A percentile compares a stretch with the other conserved stretches of the same genome.
Conservation (phyloP, 1,140 invertebrate genomes). For the Drosophila sucinea region DNA sequence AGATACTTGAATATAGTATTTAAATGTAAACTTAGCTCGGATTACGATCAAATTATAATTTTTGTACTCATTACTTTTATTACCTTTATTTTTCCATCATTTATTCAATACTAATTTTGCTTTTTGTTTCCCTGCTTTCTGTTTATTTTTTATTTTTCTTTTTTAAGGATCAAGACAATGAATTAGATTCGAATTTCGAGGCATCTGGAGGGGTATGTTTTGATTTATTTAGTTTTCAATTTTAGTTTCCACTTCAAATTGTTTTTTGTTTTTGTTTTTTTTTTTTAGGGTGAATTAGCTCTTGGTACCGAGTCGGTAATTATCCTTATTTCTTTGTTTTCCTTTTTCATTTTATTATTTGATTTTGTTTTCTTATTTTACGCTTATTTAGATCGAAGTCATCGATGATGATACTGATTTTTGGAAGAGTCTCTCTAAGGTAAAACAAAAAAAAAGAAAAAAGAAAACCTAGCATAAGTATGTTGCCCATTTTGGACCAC, state of each 20-base stretch:
- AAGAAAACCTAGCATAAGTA: conserved; percentile 1
- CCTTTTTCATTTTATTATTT: conserved; percentile 17
- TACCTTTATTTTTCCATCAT: neutral
- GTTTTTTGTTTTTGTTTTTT: neutral
- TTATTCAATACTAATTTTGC: conserved; percentile 13
- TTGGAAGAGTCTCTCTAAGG: conserved; percentile 29
- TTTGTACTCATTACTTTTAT: too few relatives aligned
- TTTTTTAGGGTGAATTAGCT: neutral
- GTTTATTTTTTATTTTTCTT: conserved; percentile 15
- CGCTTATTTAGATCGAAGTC: neutral
- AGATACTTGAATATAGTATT: too few relatives aligned
- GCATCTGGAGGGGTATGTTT: conserved; percentile 45
- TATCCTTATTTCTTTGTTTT: conserved; percentile 10
- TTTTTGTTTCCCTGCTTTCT: neutral
- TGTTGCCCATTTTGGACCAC: neutral
- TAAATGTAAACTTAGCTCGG: too few relatives aligned
- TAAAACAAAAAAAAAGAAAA: conserved; percentile 22
- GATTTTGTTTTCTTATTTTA: conserved; percentile 19
- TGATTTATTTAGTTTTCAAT: neutral
- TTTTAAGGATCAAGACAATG: conserved; percentile 53
- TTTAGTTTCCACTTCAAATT: conserved; percentile 19
- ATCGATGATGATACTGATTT: conserved; percentile 20
- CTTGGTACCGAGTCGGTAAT: neutral
- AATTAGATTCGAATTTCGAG: conserved; percentile 10
- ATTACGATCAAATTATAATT: neutral